A percentile compares a stretch with the other conserved stretches of the same genome.
Conservation (phyloP, 2,113 vertebrate species). For the Apodemus speciosus region DNA sequence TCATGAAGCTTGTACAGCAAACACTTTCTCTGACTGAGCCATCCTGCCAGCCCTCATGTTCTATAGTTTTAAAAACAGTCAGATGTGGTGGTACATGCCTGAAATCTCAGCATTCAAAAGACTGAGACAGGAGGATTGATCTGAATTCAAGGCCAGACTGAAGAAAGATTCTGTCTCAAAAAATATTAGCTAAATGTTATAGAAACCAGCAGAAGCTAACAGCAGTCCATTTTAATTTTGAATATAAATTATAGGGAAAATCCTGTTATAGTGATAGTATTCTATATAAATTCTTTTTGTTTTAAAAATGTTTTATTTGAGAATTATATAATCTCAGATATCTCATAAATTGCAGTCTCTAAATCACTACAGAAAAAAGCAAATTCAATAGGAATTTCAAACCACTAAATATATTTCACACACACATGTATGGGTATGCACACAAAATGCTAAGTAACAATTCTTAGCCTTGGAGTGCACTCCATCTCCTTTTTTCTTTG, state of each 20-base stretch:
- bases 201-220: constrained; percentile 29
- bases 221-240: neutral
- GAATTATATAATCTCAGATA: constrained; percentile 85
- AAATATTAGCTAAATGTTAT: neutral
- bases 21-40: neutral
- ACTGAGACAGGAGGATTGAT: neutral
- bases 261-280: constrained; percentile 10
- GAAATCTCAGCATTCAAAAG: neutral
- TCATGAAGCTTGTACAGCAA: neutral
- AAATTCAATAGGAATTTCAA: constrained; percentile 93
- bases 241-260: constrained; percentile 59
- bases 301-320: constrained; percentile 88
- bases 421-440: constrained; percentile 81
- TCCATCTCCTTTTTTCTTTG: constrained; percentile 74
- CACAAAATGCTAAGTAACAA: constrained; percentile 85
- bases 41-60: neutral
- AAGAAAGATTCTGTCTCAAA: neutral
- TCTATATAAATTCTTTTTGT: constrained; percentile 60
- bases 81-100: neutral
- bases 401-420: constrained; percentile 90
- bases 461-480: constrained; percentile 86
- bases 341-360: constrained; percentile 93
- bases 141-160: neutral
- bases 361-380: constrained; percentile 92
- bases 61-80: neutral